These are phyloP conservation scores for Hydropotes inermis DNA, from an alignment of 2,113 vertebrate genomes.

Conservation along the genomic window DNA sequence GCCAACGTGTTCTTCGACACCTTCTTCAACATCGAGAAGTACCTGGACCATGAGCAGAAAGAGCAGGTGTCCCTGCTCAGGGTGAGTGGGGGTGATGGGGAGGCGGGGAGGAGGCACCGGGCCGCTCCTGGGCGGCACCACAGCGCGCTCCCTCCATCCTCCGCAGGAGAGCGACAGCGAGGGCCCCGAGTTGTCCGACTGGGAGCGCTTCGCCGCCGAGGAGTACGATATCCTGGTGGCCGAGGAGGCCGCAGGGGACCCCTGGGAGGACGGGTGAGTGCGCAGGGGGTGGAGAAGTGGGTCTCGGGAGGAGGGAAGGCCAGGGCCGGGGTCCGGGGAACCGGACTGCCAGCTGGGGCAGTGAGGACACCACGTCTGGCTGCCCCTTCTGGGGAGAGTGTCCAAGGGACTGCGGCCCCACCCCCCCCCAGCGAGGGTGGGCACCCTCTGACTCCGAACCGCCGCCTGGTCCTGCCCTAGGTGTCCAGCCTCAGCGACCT, in stretches of 20 bases:
- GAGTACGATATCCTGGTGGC: not conserved
- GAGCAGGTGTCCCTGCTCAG: not conserved
- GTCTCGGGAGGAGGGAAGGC: not conserved
- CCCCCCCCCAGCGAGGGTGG: rapidly evolving
- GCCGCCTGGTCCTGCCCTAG: not conserved
- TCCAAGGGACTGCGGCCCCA: not conserved
- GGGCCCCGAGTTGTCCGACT: not conserved
- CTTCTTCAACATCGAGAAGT: not conserved
- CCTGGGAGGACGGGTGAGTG: not conserved
- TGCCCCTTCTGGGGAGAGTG: not conserved
- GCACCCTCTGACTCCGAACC: not conserved
- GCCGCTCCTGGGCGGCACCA: rapidly evolving
- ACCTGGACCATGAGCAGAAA: not conserved
- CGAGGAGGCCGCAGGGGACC: not conserved
- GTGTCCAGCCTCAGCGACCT: not conserved
- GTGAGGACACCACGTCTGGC: not conserved
- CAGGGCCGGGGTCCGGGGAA: not conserved
- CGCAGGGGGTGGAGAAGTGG: not conserved
- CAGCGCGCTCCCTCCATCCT: rapidly evolving
- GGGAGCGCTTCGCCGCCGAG: not conserved
- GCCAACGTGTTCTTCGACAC: not conserved
- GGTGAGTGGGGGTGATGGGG: not conserved
- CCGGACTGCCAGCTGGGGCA: not conserved
- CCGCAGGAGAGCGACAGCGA: not conserved
- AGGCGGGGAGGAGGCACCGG: rapidly evolving